Evolutionary conservation across 2,888 invertebrate species (phyloP).

Genomic region (Ophion costatus): DNA sequence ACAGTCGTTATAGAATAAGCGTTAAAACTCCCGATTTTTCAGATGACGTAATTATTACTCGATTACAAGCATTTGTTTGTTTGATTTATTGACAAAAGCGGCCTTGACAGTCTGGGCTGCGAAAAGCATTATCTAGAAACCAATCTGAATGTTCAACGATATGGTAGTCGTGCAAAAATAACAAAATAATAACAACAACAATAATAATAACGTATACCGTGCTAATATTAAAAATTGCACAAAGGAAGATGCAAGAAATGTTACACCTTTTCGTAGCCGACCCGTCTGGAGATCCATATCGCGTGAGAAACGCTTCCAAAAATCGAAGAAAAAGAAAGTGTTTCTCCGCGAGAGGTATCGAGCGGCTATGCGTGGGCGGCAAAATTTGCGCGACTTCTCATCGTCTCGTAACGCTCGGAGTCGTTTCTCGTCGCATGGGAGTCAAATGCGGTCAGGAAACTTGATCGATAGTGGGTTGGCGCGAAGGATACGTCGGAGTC

Average conservation of each 20-base stretch:
- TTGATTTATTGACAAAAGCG: neutral
- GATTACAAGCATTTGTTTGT: neutral
- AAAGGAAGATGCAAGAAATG: constrained; percentile 25
- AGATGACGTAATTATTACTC: too few species aligned
- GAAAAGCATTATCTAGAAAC: neutral
- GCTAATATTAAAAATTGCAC: constrained; percentile 31
- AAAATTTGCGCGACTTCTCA: constrained; percentile 55
- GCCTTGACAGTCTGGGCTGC: neutral
- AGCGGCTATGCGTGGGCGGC: constrained; percentile 45
- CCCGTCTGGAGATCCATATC: constrained; percentile 52
- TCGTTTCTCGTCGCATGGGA: constrained; percentile 49
- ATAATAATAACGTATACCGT: neutral
- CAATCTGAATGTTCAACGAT: neutral
- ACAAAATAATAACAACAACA: neutral
- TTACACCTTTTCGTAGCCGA: constrained; percentile 31
- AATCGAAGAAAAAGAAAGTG: constrained; percentile 29
- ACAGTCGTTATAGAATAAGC: too few species aligned
- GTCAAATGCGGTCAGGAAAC: constrained; percentile 58
- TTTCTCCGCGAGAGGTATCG: constrained; percentile 36
- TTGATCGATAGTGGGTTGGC: constrained; percentile 58
- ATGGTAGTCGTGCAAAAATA: neutral
- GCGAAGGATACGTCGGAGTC: constrained; percentile 45
- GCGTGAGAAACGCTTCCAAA: constrained; percentile 48
- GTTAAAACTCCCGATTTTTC: too few species aligned
- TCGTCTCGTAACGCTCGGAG: constrained; percentile 39